A percentile compares a stretch with the other conserved stretches of the same genome.
Evolutionary conservation across 2,888 invertebrate species (phyloP).

Genomic region (Catocala fraxini): DNA sequence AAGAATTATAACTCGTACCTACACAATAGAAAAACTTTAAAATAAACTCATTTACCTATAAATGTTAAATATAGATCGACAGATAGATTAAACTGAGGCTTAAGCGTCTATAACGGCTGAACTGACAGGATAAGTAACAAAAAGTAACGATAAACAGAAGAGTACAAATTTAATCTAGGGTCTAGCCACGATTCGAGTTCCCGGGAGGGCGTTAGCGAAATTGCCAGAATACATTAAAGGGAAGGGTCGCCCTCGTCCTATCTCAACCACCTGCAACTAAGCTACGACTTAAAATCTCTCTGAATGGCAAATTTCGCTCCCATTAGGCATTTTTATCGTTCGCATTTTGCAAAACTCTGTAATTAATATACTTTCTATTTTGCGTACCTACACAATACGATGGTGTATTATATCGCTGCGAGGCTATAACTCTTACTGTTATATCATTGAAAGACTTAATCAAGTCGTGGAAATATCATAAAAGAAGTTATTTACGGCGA

Average conservation of each 20-base stretch:
- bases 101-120: conserved; percentile 40
- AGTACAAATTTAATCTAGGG: conserved; percentile 79
- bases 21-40: conserved; percentile 6
- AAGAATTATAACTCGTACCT: too few relatives aligned
- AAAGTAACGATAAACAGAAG: conserved; percentile 73
- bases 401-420: conserved; percentile 49
- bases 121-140: conserved; percentile 61
- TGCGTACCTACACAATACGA: conserved; percentile 42
- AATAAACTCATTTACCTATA: conserved; percentile 16
- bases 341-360: conserved; percentile 34
- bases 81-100: conserved; percentile 39
- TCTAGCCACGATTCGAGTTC: conserved; percentile 64
- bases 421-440: conserved; percentile 58
- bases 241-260: conserved; percentile 72
- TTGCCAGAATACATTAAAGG: conserved; percentile 82
- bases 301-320: conserved; percentile 61
- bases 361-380: conserved; percentile 51
- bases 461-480: conserved; percentile 72
- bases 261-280: conserved; percentile 77
- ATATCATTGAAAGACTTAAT: conserved; percentile 69
- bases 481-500: conserved; percentile 68
- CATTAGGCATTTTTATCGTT: conserved; percentile 35
- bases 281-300: conserved; percentile 64
- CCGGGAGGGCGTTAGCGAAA: conserved; percentile 70
- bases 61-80: conserved; percentile 21